Evolutionary conservation across 1,140 invertebrate species (phyloP).

Genomic region (Oscheius sp.): DNA sequence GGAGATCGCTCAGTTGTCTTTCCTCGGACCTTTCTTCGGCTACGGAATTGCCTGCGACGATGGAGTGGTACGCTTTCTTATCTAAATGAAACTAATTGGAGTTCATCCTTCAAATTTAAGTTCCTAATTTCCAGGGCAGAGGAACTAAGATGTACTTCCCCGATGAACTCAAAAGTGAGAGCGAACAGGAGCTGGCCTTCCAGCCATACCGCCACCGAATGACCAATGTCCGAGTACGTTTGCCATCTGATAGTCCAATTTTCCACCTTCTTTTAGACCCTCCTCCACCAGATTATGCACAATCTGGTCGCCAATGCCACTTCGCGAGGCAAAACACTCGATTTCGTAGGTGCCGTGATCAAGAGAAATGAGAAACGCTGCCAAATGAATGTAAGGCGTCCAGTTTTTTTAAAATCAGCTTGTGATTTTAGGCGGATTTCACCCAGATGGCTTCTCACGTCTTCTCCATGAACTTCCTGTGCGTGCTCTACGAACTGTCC

Average conservation of each 20-base stretch:
- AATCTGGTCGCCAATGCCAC: conserved; percentile 76
- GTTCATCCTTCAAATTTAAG: not conserved
- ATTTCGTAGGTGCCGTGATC: conserved; percentile 75
- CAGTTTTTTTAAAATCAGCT: conserved; percentile 19
- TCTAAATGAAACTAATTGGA: conserved; percentile 10
- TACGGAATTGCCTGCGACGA: conserved; percentile 74
- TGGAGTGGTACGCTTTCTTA: conserved; percentile 63
- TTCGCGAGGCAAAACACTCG: conserved; percentile 73
- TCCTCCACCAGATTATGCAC: conserved; percentile 78
- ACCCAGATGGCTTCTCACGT: conserved; percentile 81
- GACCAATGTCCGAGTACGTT: not conserved
- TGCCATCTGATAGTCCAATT: conserved; percentile 18
- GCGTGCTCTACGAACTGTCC: conserved; percentile 81
- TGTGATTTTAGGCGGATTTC: conserved; percentile 73
- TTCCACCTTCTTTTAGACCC: conserved; percentile 62
- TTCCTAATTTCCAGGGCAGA: not conserved
- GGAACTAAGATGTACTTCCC: conserved; percentile 3
- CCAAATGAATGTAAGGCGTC: conserved; percentile 69
- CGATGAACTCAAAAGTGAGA: conserved; percentile 23
- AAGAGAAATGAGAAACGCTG: conserved; percentile 79
- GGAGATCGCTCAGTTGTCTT: conserved; percentile 79
- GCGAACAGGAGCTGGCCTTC: conserved; percentile 35
- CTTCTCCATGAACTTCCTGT: conserved; percentile 87
- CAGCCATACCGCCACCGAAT: conserved; percentile 19
- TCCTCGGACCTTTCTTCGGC: conserved; percentile 82